These are phyloP conservation scores for Prorops nasuta DNA, from an alignment of 1,140 invertebrate species.

Conservation along the genomic window DNA sequence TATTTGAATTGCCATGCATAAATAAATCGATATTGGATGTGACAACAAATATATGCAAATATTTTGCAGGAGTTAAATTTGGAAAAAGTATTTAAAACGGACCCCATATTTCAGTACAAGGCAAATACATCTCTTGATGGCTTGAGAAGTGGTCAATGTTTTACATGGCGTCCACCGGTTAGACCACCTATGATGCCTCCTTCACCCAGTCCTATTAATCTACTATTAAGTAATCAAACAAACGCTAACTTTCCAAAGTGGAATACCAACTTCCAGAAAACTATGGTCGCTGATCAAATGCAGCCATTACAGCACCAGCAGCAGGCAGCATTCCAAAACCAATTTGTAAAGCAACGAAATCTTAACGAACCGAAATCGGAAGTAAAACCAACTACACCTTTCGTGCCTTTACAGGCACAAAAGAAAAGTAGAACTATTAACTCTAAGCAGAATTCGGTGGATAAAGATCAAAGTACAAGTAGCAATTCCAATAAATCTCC, in stretches of 20 bases:
- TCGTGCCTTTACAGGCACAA: slow-evolving; percentile 55
- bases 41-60: too few species aligned
- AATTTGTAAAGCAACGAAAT: too few species aligned
- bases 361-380: slow-evolving; percentile 29
- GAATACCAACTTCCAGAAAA: slow-evolving; percentile 20
- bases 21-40: too few species aligned
- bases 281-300: background rate
- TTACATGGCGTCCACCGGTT: too few species aligned
- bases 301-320: slow-evolving; percentile 9
- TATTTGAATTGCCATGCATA: too few species aligned
- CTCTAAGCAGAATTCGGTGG: slow-evolving; percentile 10
- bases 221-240: slow-evolving; percentile 18
- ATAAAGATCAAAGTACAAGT: slow-evolving; percentile 11
- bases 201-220: slow-evolving; percentile 14
- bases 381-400: slow-evolving; percentile 37
- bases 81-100: slow-evolving; percentile 18
- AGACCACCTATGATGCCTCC: slow-evolving; percentile 16
- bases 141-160: too few species aligned
- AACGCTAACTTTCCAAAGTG: slow-evolving; percentile 31
- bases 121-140: too few species aligned
- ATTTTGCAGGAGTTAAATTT: slow-evolving; percentile 29
- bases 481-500: slow-evolving; percentile 2
- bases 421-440: slow-evolving; percentile 44
- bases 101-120: too few species aligned
- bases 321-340: too few species aligned